phyloP scores from a whole-genome alignment of 2,888 invertebrate species.

The Watsonalla binaria region DNA sequence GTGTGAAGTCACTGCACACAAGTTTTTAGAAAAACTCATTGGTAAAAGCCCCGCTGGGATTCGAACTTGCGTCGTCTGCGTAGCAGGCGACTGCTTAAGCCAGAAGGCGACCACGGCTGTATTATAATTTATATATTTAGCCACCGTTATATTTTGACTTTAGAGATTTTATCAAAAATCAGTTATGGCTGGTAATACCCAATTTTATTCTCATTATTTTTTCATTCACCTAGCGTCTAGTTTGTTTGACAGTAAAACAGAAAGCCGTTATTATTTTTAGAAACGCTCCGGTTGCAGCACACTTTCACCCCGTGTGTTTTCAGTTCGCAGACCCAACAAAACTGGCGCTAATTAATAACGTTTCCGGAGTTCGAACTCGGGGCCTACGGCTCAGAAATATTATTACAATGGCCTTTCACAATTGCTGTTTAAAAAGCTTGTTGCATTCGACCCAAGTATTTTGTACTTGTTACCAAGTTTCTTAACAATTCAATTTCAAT shows the following conservation, averaged over 20 bases:
- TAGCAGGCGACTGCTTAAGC: too few relatives aligned
- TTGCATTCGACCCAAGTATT: slow-evolving; percentile 17
- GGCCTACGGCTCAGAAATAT: slow-evolving; percentile 38
- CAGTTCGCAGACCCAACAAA: slow-evolving; percentile 19
- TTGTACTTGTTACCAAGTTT: slow-evolving; percentile 21
- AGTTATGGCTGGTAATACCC: too few relatives aligned
- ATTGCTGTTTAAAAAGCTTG: slow-evolving; percentile 19
- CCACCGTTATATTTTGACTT: too few relatives aligned
- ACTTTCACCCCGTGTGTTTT: slow-evolving; percentile 5
- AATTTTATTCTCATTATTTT: too few relatives aligned
- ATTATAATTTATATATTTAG: too few relatives aligned
- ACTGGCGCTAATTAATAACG: slow-evolving; percentile 36
- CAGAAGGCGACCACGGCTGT: too few relatives aligned
- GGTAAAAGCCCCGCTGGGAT: too few relatives aligned
- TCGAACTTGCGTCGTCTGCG: too few relatives aligned
- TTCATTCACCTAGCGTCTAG: too few relatives aligned
- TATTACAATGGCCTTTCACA: slow-evolving; percentile 31
- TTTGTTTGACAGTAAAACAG: neutral
- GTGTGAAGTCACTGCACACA: too few relatives aligned
- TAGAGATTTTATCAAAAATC: too few relatives aligned
- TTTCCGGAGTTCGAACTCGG: slow-evolving; percentile 18
- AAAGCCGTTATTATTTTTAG: neutral
- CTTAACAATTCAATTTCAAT: slow-evolving; percentile 38
- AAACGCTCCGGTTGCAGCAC: neutral
- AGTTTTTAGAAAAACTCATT: too few relatives aligned